Conservation (phyloP, 2,888 invertebrate genomes). For the Ethmia dodecea region DNA sequence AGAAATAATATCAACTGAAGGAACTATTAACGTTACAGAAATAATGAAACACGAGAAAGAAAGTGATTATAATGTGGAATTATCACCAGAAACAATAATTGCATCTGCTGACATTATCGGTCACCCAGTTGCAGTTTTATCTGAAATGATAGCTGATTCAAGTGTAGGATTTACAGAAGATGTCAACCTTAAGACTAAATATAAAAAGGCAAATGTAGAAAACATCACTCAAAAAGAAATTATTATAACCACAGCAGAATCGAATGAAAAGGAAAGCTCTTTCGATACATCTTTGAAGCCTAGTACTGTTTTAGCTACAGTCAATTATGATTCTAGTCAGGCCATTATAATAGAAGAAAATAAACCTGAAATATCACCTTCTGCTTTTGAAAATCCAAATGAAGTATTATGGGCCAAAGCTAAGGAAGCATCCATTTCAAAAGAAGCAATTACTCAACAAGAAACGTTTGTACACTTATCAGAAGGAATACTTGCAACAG, state of each 20-base stretch:
- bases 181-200: slow-evolving; percentile 28
- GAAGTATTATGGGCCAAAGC: slow-evolving; percentile 44
- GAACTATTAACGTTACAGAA: slow-evolving; percentile 49
- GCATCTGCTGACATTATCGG: slow-evolving; percentile 63
- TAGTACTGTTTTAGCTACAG: slow-evolving; percentile 29
- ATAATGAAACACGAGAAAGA: slow-evolving; percentile 58
- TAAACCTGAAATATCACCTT: slow-evolving; percentile 59
- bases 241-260: slow-evolving; percentile 67
- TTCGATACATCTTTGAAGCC: slow-evolving; percentile 27
- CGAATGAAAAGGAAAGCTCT: slow-evolving; percentile 76
- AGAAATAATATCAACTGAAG: slow-evolving; percentile 38
- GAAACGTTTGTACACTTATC: slow-evolving; percentile 72
- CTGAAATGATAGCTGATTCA: slow-evolving; percentile 63
- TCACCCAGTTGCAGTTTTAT: slow-evolving; percentile 69
- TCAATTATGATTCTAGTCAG: slow-evolving; percentile 49
- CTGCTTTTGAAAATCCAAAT: slow-evolving; percentile 34
- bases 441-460: slow-evolving; percentile 76
- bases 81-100: slow-evolving; percentile 32
- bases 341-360: slow-evolving; percentile 74
- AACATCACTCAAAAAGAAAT: slow-evolving; percentile 75
- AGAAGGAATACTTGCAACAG: slow-evolving; percentile 45
- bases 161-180: slow-evolving; percentile 40
- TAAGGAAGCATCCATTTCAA: slow-evolving; percentile 54
- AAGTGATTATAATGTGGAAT: slow-evolving; percentile 28
- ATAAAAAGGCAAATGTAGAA: slow-evolving; percentile 65